A percentile compares a stretch with the other conserved stretches of the same genome.
phyloP scores from a whole-genome alignment of 2,888 invertebrate genomes.

The Drosophila longiperda region DNA sequence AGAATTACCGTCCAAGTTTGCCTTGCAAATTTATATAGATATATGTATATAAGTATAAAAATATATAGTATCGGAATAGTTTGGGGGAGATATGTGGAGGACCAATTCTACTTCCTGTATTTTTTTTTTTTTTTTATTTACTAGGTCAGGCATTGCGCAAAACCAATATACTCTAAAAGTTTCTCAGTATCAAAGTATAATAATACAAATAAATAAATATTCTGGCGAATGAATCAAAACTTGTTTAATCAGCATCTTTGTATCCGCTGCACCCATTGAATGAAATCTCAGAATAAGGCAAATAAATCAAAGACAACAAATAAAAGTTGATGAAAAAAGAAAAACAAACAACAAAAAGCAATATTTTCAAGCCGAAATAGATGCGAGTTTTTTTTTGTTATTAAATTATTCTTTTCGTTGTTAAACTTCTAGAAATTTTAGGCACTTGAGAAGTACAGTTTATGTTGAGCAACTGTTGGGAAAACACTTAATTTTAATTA shows the following conservation, averaged over 20 bases:
- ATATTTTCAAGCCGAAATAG: not conserved
- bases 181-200: not conserved
- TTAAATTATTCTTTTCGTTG: not conserved
- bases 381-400: not conserved
- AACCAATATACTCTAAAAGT: not conserved
- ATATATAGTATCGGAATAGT: no score
- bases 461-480: not conserved
- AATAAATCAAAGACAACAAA: constrained; percentile 5
- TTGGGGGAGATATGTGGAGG: no score
- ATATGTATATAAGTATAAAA: no score
- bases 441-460: not conserved
- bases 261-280: constrained; percentile 7
- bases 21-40: no score
- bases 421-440: not conserved
- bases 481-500: not conserved
- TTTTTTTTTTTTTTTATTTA: no score
- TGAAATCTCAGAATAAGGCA: not conserved
- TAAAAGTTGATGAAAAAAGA: not conserved
- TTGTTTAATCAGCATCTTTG: constrained; percentile 42
- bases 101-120: no score
- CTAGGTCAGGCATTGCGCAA: no score
- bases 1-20: not conserved
- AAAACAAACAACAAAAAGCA: not conserved
- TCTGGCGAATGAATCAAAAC: constrained; percentile 20
- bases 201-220: constrained; percentile 19